Evolutionary conservation across 2,113 vertebrate genomes (phyloP).

Genomic region (Pholis gunnellus): DNA sequence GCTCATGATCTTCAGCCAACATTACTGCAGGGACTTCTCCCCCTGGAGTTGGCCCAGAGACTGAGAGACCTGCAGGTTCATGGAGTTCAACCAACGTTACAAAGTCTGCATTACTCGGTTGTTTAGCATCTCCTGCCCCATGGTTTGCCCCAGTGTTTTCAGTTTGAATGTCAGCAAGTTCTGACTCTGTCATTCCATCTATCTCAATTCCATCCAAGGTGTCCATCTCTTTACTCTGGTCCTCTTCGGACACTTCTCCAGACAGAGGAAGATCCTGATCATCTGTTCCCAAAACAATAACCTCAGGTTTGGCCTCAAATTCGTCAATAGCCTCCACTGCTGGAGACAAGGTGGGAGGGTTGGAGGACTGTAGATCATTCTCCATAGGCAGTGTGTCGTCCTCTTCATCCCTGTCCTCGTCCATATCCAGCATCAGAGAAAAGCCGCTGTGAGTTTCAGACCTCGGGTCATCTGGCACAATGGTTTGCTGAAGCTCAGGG

Average conservation of each 20-base stretch:
- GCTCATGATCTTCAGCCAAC: background rate
- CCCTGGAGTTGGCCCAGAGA: background rate
- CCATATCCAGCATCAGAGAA: slow-evolving; percentile 91
- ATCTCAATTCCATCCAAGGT: slow-evolving; percentile 66
- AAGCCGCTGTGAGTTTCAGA: slow-evolving; percentile 84
- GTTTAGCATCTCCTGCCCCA: slow-evolving; percentile 5
- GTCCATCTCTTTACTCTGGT: slow-evolving; percentile 60
- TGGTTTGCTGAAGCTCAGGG: slow-evolving; percentile 74
- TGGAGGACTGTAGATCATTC: slow-evolving; percentile 26
- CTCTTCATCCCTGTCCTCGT: slow-evolving; percentile 77
- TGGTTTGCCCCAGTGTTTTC: slow-evolving; percentile 16
- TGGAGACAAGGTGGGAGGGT: slow-evolving; percentile 1
- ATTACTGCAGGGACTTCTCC: background rate
- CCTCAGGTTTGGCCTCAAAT: slow-evolving; percentile 24
- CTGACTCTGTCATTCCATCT: background rate
- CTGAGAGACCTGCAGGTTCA: background rate
- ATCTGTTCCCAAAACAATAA: slow-evolving; percentile 50
- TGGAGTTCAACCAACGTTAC: background rate
- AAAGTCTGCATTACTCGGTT: slow-evolving; percentile 7
- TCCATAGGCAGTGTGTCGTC: slow-evolving; percentile 26
- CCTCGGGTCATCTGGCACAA: slow-evolving; percentile 75
- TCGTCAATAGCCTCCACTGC: slow-evolving; percentile 20
- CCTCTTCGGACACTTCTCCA: slow-evolving; percentile 31
- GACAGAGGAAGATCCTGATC: slow-evolving; percentile 13
- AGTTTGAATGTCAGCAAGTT: slow-evolving; percentile 22